phyloP scores from a whole-genome alignment of 2,888 invertebrate genomes.

The Lepidonotus clava region DNA sequence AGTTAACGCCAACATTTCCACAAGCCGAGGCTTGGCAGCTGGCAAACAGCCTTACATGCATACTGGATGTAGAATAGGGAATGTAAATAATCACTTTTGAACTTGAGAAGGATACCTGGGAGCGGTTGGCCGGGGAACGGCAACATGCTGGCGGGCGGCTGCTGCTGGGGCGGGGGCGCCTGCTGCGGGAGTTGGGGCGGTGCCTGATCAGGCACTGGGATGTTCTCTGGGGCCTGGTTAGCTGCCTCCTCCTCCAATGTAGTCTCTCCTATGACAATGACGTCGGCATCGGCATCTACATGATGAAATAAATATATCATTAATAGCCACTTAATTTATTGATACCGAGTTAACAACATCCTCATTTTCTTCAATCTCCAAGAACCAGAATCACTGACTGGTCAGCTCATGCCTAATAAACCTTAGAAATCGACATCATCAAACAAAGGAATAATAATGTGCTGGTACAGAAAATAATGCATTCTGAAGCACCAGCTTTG shows the following conservation, averaged over 20 bases:
- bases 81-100: background rate
- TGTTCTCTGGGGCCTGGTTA: background rate
- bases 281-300: background rate
- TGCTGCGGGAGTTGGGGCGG: background rate
- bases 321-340: background rate
- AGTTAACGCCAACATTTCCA: too few relatives aligned
- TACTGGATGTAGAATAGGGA: too few relatives aligned
- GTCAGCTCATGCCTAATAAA: too few relatives aligned
- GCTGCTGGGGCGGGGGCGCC: background rate
- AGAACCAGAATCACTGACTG: too few relatives aligned
- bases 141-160: constrained; percentile 11
- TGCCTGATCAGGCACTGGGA: background rate
- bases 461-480: too few relatives aligned
- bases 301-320: background rate
- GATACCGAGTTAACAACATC: too few relatives aligned
- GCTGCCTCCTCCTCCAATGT: background rate
- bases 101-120: background rate
- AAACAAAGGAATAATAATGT: too few relatives aligned
- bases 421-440: too few relatives aligned
- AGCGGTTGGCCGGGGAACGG: constrained; percentile 26
- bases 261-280: background rate
- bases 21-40: too few relatives aligned
- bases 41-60: too few relatives aligned
- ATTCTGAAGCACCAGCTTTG: too few relatives aligned
- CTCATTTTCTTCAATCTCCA: too few relatives aligned